Base-by-base conservation (phyloP, 2,113 vertebrate species). In the Pseudopodoces humilis region DNA sequence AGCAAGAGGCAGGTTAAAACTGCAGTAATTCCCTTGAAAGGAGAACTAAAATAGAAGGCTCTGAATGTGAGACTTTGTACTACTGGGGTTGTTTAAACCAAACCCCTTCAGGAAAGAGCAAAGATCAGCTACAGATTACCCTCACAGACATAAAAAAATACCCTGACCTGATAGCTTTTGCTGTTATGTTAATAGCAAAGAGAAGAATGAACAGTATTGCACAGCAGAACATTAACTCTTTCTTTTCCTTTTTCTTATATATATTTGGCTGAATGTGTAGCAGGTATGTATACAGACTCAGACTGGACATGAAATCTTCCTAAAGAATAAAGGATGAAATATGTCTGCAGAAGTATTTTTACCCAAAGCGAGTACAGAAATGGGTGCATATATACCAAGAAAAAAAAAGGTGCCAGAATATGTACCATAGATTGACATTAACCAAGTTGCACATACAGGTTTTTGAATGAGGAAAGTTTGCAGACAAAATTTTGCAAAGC, bases 1-100 rank as follows among this genome's bases (percentile, higher is more conserved):
- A 81, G 79, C 74, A 90, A 87, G 62, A 95, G 62, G 35, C 37
- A 91, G 82, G 95, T 91, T 97, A 83, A 94, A 95, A 97, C 56
- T 96, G 78, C 91, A 94, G 87, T 71, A 87, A 83, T 82, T 96
- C 89, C 80, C 79, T 68, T 72, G 87, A 94, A 72, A 94, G 62
- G 19, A 69, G 76, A 88, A 92, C 81, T 64, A 80, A 96, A 94
- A 97, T 58, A 92, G 86, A 92, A 96, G 44, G 74, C 47, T 72
- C n/a, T 52, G 81, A 93, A 83, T 95, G 75, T 68, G 52, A 95
- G 62, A 60, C 15, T 90, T 77, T 79, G 28, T 92, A 25, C 70
- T 83, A 6, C 41, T 69, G 58, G 41, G 33, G 68, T 68, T 85
- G 87, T 86, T 74, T 76, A 93, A 96, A 94, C 14, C 76, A 94